Base-by-base conservation (phyloP, 1,140 invertebrate genomes). In the Latrodectus geometricus region DNA sequence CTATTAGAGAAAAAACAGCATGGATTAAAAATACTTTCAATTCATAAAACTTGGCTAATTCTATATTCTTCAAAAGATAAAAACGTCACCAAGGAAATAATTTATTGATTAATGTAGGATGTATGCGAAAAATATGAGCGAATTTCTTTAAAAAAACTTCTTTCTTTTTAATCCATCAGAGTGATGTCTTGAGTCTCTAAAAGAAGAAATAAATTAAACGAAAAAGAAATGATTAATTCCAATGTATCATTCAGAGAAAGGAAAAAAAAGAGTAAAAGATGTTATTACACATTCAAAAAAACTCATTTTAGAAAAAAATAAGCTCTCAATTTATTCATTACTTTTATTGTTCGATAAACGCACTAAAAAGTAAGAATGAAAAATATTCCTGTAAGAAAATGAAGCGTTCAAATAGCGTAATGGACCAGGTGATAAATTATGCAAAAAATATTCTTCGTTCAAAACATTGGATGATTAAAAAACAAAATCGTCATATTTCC, bases 381-480 rank as follows among this genome's bases (percentile, higher is more conserved):
- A 80, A 80, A 80, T 80, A 68, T 54, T 66, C 50, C 35, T 23
- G 17, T 70, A 70, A n/a, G 66, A 80, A 80, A 80, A 80, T 80
- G 78, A 80, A 80, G 78, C 78, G 66, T 80, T 80, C 78, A 80
- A 54, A 66, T 54, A 21, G 68, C 49, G 66, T 80, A 80, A 80
- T 80, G 78, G 78, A 70, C 23, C 68, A 11, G 21, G 49, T 80
- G 78, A 80, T 80, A 80, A 80, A 80, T 80, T 80, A 80, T 80
- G 66, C 48, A 80, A 80, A 70, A 80, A 21, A 3, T 80, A 50
- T 35, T 9, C 50, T 79, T 69, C 20, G 17, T 23, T 8, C 68
- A n/a, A 11, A 11, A 23, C 68, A 23, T 69, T n/a, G n/a, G 20
- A 21, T 20, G 17, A 21, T 20, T 69, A 20, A 69, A 69, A 23